A percentile compares a stretch with the other conserved stretches of the same genome.
These are phyloP conservation scores for Carcinoscorpius rotundicauda DNA, from an alignment of 1,140 invertebrate genomes.

Conservation along the genomic window DNA sequence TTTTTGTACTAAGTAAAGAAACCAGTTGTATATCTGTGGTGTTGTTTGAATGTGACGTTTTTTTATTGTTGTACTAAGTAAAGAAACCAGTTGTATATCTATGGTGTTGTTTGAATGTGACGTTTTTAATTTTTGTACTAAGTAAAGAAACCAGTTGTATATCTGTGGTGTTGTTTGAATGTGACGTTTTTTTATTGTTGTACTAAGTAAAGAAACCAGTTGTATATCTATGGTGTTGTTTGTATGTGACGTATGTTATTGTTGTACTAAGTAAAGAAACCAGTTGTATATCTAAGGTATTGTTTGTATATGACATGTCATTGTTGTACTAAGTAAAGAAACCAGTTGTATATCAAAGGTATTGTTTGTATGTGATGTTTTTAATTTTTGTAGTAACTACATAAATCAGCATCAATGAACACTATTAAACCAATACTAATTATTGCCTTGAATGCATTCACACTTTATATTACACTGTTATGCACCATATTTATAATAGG, in stretches of 20 bases:
- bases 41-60: background rate
- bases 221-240: background rate
- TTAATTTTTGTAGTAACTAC: background rate
- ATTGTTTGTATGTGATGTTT: background rate
- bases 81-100: background rate
- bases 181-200: background rate
- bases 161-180: background rate
- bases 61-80: slow-evolving; percentile 1
- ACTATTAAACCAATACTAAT: no score
- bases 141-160: background rate
- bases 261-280: background rate
- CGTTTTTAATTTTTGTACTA: background rate
- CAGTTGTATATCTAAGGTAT: background rate
- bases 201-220: background rate
- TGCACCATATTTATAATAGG: no score
- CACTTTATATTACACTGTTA: no score
- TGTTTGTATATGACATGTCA: background rate
- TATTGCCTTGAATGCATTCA: no score
- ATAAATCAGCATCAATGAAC: background rate
- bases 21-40: background rate
- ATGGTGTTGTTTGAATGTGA: background rate
- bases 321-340: slow-evolving; percentile 1
- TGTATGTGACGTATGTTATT: background rate
- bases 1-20: background rate
- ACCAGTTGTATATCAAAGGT: background rate